Evolutionary conservation across 2,113 vertebrate species (phyloP), one percentile per base, ranked within the genome.

Genomic region (Choloepus hoffmanni): DNA sequence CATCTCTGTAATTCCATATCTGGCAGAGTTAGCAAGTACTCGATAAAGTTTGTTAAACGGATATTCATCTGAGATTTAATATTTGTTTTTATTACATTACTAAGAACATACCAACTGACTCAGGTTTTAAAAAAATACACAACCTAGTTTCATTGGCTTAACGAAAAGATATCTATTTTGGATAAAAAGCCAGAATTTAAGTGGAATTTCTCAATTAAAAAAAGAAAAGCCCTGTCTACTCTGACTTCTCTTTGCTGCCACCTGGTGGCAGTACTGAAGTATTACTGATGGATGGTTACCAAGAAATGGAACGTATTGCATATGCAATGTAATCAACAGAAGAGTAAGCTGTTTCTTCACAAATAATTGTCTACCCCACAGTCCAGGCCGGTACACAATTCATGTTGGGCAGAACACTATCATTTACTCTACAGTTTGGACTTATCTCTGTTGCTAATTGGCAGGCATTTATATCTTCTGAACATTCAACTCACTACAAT

Each of bases 171-270:
- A 62, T 28, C 40, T 58, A 58, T 81, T 93, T 94, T 86, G 11
- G 50, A 55, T 43, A 53, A 93, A 89, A 93, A 72, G 33, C 24
- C 89, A 95, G 53, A 92, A 77, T 65, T 36, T 43, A 21, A 63
- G 62, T 19, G 50, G 19, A 63, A 90, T 91, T 85, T 87, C 36
- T 68, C 68, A 40, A 1, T 90, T 63, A 68, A 15, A 79, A 43
- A 28, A 50, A 36, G 30, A 68, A 85, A 70, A 7, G 2, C 3
- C 0, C 1, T 18, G 13, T 81, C 60, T 76, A 23, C 58, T 85
- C 15, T 63, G 40, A n/a, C 13, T 63, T 53, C 18, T 90, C 68
- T 94, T 76, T 93, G 73, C 90, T 95, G 40, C 77, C 76, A 15
- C 11, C 93, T 92, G 23, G 84, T 95, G 96, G 92, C 77, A 65